Evolutionary conservation across 2,113 vertebrate species (phyloP).

Genomic region (Anarrhichthys ocellatus): DNA sequence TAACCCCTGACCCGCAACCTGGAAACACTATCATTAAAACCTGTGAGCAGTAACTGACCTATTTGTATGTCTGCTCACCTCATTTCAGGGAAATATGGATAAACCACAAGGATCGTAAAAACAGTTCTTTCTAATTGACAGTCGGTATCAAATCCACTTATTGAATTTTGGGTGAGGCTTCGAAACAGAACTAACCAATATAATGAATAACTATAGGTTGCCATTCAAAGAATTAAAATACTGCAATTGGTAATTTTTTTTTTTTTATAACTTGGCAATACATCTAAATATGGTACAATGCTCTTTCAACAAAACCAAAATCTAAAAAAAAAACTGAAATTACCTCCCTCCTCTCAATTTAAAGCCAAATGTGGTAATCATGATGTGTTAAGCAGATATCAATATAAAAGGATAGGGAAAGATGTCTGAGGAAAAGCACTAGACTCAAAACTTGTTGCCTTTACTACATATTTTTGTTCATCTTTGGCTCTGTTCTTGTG

Average conservation of each 20-base stretch:
- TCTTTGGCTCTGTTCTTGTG: background rate
- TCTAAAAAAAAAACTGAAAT: background rate
- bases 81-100: conserved; percentile 35
- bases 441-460: fast-evolving
- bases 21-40: conserved; percentile 46
- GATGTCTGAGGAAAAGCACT: background rate
- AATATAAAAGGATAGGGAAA: background rate
- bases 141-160: background rate
- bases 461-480: background rate
- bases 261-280: background rate
- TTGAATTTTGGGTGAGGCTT: background rate
- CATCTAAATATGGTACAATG: background rate
- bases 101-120: conserved; percentile 26
- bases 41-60: conserved; percentile 22
- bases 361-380: conserved; percentile 12
- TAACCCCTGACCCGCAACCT: conserved; percentile 46
- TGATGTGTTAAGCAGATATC: background rate
- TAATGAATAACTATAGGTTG: background rate
- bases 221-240: background rate
- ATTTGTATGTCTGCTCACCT: conserved; percentile 30
- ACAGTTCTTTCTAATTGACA: conserved; percentile 27
- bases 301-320: background rate
- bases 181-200: background rate
- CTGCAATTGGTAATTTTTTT: background rate
- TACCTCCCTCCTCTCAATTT: background rate